Percentiles rank a stretch among this genome's conserved stretches.
phyloP scores from a whole-genome alignment of 2,888 invertebrate genomes.

The Kryphioiulus occultus region DNA sequence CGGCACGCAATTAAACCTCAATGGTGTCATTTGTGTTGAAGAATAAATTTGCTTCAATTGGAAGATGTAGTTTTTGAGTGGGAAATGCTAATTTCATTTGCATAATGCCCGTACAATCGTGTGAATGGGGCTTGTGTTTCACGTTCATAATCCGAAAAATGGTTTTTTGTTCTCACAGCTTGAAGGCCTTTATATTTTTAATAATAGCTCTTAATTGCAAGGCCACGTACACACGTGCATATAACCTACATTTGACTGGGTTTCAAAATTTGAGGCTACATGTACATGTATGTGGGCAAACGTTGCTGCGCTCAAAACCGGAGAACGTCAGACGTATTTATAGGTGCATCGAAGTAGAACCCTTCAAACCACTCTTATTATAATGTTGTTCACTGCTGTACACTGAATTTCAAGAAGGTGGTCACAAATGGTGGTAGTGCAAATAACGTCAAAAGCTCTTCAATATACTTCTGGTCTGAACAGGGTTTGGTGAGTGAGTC shows the following conservation, averaged over 20 bases:
- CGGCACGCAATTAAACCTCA: not conserved
- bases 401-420: not conserved
- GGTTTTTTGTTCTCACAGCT: not conserved
- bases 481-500: not conserved
- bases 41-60: not conserved
- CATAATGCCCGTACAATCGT: not conserved
- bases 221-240: not conserved
- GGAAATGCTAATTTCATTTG: not conserved
- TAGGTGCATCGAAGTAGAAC: not conserved
- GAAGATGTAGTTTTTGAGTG: not conserved
- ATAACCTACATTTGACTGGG: not conserved
- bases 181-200: not conserved
- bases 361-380: not conserved
- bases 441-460: not conserved
- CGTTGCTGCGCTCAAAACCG: not conserved
- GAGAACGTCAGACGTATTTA: not conserved
- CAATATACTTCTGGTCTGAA: not conserved
- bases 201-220: not conserved
- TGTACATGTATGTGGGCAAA: not conserved
- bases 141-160: not conserved
- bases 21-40: not conserved
- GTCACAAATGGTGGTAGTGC: not conserved
- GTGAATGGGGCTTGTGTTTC: constrained; percentile 3
- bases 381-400: not conserved
- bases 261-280: not conserved